A percentile compares a stretch with the other conserved stretches of the same genome.
Evolutionary conservation across 92 coral and sea anemone genomes (phyloP).

Genomic region (Chrysogorgia sp.): DNA sequence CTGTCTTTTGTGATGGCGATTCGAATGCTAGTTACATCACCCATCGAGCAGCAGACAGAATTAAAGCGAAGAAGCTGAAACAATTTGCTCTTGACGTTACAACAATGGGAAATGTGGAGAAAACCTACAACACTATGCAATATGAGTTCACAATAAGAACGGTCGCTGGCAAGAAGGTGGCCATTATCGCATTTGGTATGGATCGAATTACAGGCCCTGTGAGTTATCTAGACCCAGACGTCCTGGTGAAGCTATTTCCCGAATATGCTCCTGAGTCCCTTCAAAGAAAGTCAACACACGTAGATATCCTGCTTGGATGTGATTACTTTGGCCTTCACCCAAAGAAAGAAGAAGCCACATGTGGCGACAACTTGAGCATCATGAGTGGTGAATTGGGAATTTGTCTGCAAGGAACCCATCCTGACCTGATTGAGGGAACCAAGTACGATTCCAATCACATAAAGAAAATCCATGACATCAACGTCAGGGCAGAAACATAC

Average conservation of each 20-base stretch:
- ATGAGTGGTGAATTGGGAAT: slow-evolving; percentile 75
- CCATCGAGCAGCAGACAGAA: slow-evolving; percentile 68
- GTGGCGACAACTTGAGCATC: slow-evolving; percentile 65
- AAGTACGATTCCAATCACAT: slow-evolving; percentile 59
- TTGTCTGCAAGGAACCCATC: slow-evolving; percentile 69
- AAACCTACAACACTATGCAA: slow-evolving; percentile 59
- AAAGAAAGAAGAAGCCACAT: slow-evolving; percentile 58
- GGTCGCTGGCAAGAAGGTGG: slow-evolving; percentile 59
- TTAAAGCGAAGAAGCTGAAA: slow-evolving; percentile 55
- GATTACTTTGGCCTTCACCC: slow-evolving; percentile 76
- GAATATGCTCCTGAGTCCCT: slow-evolving; percentile 62
- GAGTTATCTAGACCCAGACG: slow-evolving; percentile 46
- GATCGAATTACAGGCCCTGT: slow-evolving; percentile 60
- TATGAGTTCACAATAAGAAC: slow-evolving; percentile 52
- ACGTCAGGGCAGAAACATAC: slow-evolving; percentile 42
- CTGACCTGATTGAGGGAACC: slow-evolving; percentile 54
- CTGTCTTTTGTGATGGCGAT: slow-evolving; percentile 68
- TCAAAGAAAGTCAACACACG: slow-evolving; percentile 60
- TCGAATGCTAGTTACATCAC: slow-evolving; percentile 67
- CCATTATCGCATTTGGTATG: slow-evolving; percentile 65
- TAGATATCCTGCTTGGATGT: slow-evolving; percentile 58
- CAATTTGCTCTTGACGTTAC: slow-evolving; percentile 61
- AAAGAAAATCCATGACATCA: slow-evolving; percentile 60
- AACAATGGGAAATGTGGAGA: slow-evolving; percentile 67
- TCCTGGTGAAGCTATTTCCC: slow-evolving; percentile 62